phyloP scores from a whole-genome alignment of 2,888 invertebrate species.

The Malacosoma neustria region DNA sequence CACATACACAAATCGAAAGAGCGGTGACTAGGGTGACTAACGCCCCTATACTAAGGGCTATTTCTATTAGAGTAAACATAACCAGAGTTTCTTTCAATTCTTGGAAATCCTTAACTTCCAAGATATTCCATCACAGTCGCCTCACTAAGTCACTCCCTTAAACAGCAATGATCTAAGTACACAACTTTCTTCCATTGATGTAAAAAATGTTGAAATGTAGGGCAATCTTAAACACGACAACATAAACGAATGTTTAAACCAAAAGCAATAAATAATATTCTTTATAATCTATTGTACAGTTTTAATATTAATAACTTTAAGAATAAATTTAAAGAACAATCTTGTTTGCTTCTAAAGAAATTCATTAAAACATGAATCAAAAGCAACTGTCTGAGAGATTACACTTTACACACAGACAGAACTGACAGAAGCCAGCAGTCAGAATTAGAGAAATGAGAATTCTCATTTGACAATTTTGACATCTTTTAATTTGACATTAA shows the following conservation, averaged over 20 bases:
- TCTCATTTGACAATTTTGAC: too few species aligned
- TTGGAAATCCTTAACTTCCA: constrained; percentile 20
- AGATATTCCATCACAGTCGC: constrained; percentile 40
- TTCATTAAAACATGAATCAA: too few species aligned
- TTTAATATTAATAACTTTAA: too few species aligned
- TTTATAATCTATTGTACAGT: too few species aligned
- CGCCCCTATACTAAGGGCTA: constrained; percentile 58
- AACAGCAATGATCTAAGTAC: constrained; percentile 40
- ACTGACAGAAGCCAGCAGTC: too few species aligned
- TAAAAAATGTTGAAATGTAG: constrained; percentile 57
- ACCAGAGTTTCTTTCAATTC: constrained; percentile 42
- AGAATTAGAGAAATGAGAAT: too few species aligned
- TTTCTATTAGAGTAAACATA: constrained; percentile 64
- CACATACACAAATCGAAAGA: constrained; percentile 81
- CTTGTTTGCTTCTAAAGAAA: too few species aligned
- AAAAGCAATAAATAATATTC: constrained; percentile 70
- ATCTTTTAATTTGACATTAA: too few species aligned
- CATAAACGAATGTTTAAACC: constrained; percentile 26
- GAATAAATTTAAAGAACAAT: too few species aligned
- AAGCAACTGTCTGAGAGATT: too few species aligned
- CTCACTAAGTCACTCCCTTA: constrained; percentile 48
- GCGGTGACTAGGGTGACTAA: constrained; percentile 60
- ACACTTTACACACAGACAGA: too few species aligned
- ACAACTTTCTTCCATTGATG: constrained; percentile 67
- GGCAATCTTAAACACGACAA: constrained; percentile 35